phyloP scores from a whole-genome alignment of 2,888 invertebrate genomes.

The Eilema depressum region DNA sequence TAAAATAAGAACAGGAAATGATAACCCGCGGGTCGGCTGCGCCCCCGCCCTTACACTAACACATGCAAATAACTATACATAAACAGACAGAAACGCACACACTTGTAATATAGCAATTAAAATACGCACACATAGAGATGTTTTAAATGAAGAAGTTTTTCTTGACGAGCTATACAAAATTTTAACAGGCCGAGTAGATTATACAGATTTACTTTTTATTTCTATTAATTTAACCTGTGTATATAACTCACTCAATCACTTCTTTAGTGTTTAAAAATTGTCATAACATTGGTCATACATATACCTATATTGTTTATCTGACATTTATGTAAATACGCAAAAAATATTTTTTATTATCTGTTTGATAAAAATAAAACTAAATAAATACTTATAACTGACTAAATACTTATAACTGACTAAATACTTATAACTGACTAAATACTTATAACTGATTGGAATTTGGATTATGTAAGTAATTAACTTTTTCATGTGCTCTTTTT shows the following conservation, averaged over 20 bases:
- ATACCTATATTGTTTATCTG: too few relatives aligned
- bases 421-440: too few relatives aligned
- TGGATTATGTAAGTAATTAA: neutral
- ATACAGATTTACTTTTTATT: neutral
- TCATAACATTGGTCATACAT: too few relatives aligned
- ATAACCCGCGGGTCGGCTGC: conserved; percentile 83
- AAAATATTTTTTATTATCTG: too few relatives aligned
- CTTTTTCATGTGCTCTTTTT: neutral
- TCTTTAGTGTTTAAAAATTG: too few relatives aligned
- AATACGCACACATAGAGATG: conserved; percentile 46
- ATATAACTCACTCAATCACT: too few relatives aligned
- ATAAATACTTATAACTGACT: too few relatives aligned
- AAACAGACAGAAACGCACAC: conserved; percentile 52
- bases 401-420: too few relatives aligned
- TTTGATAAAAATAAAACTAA: too few relatives aligned
- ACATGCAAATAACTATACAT: conserved; percentile 59
- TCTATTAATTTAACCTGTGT: too few relatives aligned
- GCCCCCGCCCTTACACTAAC: conserved; percentile 65
- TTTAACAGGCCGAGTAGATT: neutral
- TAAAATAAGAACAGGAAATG: conserved; percentile 86
- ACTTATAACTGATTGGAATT: neutral
- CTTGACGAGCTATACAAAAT: neutral
- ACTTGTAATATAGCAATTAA: conserved; percentile 55
- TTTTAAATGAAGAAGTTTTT: conserved; percentile 8
- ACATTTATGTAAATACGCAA: too few relatives aligned